Percentiles rank a stretch among this genome's conserved stretches.
These are phyloP conservation scores for Otocyon megalotis DNA, from an alignment of 2,113 vertebrate species.

Conservation along the genomic window DNA sequence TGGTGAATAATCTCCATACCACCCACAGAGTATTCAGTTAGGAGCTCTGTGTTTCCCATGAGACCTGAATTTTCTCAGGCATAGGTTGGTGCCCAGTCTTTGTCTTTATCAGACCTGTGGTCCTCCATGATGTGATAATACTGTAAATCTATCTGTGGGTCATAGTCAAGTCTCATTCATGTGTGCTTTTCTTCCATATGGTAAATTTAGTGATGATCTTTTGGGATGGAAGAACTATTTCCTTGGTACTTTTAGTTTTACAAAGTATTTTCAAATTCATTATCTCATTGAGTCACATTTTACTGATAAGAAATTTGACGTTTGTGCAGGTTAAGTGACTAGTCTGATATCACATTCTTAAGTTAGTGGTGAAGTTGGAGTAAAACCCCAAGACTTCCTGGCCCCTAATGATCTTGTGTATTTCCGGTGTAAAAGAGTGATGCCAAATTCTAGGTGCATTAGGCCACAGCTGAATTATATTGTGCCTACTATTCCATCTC, in stretches of 20 bases:
- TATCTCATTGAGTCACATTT: not conserved
- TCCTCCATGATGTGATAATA: not conserved
- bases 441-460: not conserved
- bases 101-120: not conserved
- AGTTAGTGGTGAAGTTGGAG: conserved; percentile 19
- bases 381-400: not conserved
- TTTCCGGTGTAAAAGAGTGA: not conserved
- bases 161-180: not conserved
- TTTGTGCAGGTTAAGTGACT: not conserved
- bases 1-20: not conserved
- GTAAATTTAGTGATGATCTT: not conserved
- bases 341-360: not conserved
- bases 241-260: not conserved
- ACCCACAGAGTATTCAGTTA: not conserved
- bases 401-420: not conserved
- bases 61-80: not conserved
- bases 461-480: not conserved
- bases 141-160: not conserved
- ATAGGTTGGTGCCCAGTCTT: not conserved
- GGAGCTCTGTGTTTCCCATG: not conserved
- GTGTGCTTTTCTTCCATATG: not conserved
- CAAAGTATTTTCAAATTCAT: conserved; percentile 2
- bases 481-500: not conserved
- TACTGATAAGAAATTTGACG: not conserved
- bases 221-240: not conserved